Evolutionary conservation across 2,797 vertebrate species (phyloP).

Genomic region (Pelodytes ibericus): DNA sequence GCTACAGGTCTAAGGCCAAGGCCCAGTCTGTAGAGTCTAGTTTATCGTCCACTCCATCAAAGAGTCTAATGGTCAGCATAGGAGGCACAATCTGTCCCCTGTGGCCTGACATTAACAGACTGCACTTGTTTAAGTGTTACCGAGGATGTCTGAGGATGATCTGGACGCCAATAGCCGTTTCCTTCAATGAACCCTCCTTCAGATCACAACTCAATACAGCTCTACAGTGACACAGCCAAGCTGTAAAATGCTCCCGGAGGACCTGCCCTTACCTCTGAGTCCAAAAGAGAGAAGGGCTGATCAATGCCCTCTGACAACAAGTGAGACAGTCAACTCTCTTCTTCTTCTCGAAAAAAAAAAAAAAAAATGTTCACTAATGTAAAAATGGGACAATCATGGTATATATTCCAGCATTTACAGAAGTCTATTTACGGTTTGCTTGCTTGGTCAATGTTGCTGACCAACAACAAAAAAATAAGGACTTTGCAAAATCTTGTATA

Average conservation of each 20-base stretch:
- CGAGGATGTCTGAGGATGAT: constrained; percentile 72
- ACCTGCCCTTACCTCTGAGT: constrained; percentile 69
- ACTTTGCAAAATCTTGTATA: too few species aligned
- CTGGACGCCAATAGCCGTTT: constrained; percentile 77
- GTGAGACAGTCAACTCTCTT: constrained; percentile 63
- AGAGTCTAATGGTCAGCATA: constrained; percentile 76
- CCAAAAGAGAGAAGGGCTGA: constrained; percentile 67
- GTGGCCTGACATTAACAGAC: constrained; percentile 75
- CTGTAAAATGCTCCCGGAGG: constrained; percentile 69
- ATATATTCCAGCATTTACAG: too few species aligned
- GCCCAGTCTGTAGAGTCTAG: constrained; percentile 70
- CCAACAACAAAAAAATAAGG: too few species aligned
- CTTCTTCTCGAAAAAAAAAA: constrained; percentile 38
- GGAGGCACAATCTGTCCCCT: constrained; percentile 71
- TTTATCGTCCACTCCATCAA: constrained; percentile 78
- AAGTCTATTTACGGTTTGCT: too few species aligned
- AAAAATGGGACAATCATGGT: constrained; percentile 20
- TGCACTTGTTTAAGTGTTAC: constrained; percentile 76
- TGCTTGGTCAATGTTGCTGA: background rate
- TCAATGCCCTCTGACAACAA: constrained; percentile 73
- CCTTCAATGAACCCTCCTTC: constrained; percentile 74
- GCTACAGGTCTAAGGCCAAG: constrained; percentile 49
- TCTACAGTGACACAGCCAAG: constrained; percentile 66
- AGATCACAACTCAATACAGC: constrained; percentile 73
- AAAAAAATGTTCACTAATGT: constrained; percentile 28